These are phyloP conservation scores for Oncopeltus fasciatus DNA, from an alignment of 1,140 invertebrate species.

Conservation along the genomic window DNA sequence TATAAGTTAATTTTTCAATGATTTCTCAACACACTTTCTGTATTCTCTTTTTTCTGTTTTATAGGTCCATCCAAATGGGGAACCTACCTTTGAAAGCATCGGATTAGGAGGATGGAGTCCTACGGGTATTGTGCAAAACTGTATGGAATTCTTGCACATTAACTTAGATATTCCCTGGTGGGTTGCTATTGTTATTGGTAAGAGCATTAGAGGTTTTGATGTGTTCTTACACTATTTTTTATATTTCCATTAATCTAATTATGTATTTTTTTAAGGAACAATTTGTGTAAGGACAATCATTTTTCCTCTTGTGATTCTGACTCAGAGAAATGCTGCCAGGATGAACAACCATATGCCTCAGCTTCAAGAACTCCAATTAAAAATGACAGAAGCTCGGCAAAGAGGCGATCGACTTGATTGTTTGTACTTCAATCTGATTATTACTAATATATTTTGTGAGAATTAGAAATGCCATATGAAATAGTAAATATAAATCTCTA, in stretches of 20 bases:
- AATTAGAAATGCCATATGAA: no score
- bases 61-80: no score
- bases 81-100: slow-evolving; percentile 59
- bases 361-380: slow-evolving; percentile 49
- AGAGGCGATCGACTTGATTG: slow-evolving; percentile 65
- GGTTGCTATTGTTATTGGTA: slow-evolving; percentile 61
- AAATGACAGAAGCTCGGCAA: slow-evolving; percentile 68
- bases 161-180: slow-evolving; percentile 74
- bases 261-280: slow-evolving; percentile 44
- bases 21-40: no score
- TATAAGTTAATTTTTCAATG: no score
- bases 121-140: slow-evolving; percentile 60
- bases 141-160: slow-evolving; percentile 69
- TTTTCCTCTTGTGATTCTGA: slow-evolving; percentile 68
- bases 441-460: neutral
- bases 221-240: neutral
- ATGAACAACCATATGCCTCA: slow-evolving; percentile 71
- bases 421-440: slow-evolving; percentile 23
- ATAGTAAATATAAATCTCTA: no score
- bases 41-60: no score
- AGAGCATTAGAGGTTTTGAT: neutral
- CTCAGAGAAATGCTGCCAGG: slow-evolving; percentile 59
- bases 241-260: neutral
- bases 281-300: slow-evolving; percentile 50
- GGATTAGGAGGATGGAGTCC: slow-evolving; percentile 68